Evolutionary conservation across 2,888 invertebrate genomes (phyloP).

Genomic region (Anorthoa munda): DNA sequence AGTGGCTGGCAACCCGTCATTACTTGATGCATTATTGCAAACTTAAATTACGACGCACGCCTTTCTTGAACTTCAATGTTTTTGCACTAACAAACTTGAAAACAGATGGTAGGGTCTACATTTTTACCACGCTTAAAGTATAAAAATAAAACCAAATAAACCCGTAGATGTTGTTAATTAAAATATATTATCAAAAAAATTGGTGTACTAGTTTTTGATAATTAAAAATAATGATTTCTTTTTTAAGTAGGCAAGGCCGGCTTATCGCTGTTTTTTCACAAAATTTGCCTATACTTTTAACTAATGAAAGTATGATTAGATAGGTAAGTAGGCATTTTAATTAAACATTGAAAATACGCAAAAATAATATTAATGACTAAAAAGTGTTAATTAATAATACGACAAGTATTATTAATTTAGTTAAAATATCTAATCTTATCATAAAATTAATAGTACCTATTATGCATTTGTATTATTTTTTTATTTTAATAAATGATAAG

Average conservation of each 20-base stretch:
- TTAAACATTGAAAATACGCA: not conserved
- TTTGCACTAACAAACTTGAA: constrained; percentile 48
- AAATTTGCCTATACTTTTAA: constrained; percentile 2
- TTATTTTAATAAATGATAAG: not conserved
- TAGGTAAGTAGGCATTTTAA: constrained; percentile 25
- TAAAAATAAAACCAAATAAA: constrained; percentile 22
- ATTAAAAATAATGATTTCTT: constrained; percentile 49
- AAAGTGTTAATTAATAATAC: constrained; percentile 9
- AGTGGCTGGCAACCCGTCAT: constrained; percentile 63
- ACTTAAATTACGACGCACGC: constrained; percentile 59
- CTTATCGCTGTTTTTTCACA: constrained; percentile 29
- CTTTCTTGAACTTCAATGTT: constrained; percentile 59
- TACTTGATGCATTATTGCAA: constrained; percentile 65
- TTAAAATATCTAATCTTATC: not conserved
- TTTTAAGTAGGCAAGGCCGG: not conserved
- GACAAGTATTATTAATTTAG: not conserved
- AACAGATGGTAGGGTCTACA: constrained; percentile 23
- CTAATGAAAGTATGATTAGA: constrained; percentile 34
- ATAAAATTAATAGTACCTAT: not conserved
- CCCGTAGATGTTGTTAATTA: constrained; percentile 26
- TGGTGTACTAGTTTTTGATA: constrained; percentile 23
- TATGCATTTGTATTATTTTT: not conserved
- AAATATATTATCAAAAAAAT: constrained; percentile 38
- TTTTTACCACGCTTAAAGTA: constrained; percentile 10
- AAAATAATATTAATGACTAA: not conserved